Evolutionary conservation across 1,140 invertebrate genomes (phyloP).

Genomic region (Drosophila tani): DNA sequence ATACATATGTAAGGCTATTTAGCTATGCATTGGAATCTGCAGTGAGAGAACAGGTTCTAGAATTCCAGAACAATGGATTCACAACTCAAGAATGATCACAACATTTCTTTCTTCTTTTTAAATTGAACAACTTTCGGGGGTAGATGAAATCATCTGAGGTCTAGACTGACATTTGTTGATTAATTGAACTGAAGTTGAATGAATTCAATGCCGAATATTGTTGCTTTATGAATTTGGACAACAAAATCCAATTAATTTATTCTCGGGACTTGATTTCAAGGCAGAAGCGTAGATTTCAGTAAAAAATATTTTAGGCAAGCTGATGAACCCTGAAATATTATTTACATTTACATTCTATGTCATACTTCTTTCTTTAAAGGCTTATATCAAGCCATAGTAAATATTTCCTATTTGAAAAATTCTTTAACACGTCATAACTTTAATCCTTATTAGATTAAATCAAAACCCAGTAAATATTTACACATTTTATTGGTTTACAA

Average conservation of each 20-base stretch:
- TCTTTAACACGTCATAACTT: not conserved
- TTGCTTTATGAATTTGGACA: not conserved
- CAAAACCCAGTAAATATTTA: not conserved
- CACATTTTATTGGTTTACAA: not conserved
- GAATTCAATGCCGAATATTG: slow-evolving; percentile 5
- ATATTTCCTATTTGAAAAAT: not conserved
- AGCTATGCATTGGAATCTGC: slow-evolving; percentile 4
- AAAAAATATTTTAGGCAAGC: not conserved
- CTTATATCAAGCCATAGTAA: not conserved
- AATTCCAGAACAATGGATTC: slow-evolving; percentile 2
- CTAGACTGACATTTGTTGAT: slow-evolving; percentile 11
- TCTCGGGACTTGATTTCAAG: not conserved
- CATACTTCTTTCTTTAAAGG: too few species aligned
- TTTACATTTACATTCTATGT: not conserved
- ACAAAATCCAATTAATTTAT: slow-evolving; percentile 1
- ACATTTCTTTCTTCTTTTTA: not conserved
- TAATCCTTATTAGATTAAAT: not conserved
- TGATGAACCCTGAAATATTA: not conserved
- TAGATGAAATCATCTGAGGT: slow-evolving; percentile 16
- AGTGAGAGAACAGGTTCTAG: slow-evolving; percentile 14
- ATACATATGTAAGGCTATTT: slow-evolving; percentile 1
- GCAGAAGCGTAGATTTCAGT: not conserved
- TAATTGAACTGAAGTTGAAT: slow-evolving; percentile 6
- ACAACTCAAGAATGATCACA: not conserved
- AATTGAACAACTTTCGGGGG: not conserved